These are phyloP conservation scores for Galagoides demidoff DNA, from an alignment of 2,797 vertebrate genomes.

Conservation along the genomic window DNA sequence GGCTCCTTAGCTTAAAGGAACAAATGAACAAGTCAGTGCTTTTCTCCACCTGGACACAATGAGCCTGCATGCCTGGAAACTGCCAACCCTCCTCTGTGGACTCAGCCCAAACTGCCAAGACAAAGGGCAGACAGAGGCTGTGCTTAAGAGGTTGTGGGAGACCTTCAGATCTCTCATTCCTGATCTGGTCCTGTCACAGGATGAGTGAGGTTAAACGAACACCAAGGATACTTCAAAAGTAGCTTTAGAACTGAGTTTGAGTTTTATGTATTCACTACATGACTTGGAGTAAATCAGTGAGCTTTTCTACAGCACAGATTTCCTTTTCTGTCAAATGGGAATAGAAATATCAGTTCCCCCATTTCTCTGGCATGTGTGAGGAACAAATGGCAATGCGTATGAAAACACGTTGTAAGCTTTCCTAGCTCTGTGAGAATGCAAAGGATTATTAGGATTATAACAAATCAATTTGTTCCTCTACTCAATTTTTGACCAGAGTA, in stretches of 20 bases:
- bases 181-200: not conserved
- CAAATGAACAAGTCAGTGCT: not conserved
- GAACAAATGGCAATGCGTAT: not conserved
- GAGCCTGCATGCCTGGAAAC: not conserved
- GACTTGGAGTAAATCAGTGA: not conserved
- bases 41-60: not conserved
- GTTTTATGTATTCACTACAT: not conserved
- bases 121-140: not conserved
- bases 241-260: not conserved
- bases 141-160: not conserved
- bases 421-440: not conserved
- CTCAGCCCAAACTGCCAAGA: not conserved
- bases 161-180: not conserved
- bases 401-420: not conserved
- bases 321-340: not conserved
- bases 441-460: not conserved
- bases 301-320: not conserved
- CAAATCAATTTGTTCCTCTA: not conserved
- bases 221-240: not conserved
- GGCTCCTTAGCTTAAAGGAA: not conserved
- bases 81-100: not conserved
- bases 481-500: not conserved
- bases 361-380: not conserved
- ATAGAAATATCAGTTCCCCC: not conserved
- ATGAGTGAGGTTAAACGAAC: not conserved